Evolutionary conservation across 2,888 invertebrate genomes (phyloP), one percentile per base, ranked within the genome.

Genomic region (Candidula unifasciata): DNA sequence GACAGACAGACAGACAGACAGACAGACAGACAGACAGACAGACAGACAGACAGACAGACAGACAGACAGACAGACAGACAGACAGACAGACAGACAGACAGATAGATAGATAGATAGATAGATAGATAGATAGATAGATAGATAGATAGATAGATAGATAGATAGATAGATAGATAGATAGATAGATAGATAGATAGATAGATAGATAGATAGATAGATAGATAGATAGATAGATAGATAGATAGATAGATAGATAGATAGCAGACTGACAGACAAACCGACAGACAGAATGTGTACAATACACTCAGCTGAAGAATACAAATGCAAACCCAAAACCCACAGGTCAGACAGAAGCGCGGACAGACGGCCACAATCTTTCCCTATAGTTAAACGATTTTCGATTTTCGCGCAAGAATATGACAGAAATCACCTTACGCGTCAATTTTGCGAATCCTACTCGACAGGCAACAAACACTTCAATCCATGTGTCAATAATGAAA

Each of bases 21-120:
- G 76, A 76, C n/a, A 76, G 76, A 76, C 18, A 76, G 76, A 76
- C 18, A 76, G 76, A 76, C 18, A 76, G 76, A 76, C 18, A 76
- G 76, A 57, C 30, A 76, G 76, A 76, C 30, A 57, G 54, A 57
- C 54, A 57, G 76, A 76, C 30, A 57, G 76, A 76, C 54, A 69
- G 69, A 69, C 33, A 69, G 69, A 69, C 33, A 69, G 69, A 69
- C 33, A 69, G 69, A 69, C 33, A 69, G 69, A 69, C 33, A 69
- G 69, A 69, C 33, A 69, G 69, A 69, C 33, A 69, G 69, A 69
- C 33, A 69, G 69, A 69, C 33, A 69, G 69, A 69, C 13, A 69
- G 69, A 69, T 35, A 69, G 69, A 69, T 35, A 69, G 69, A 69
- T 35, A 69, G 27, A 66, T 0, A 27, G 27, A 66, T 1, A 24